Conservation (phyloP, 2,888 invertebrate genomes). For the Trichogramma evanescens region DNA sequence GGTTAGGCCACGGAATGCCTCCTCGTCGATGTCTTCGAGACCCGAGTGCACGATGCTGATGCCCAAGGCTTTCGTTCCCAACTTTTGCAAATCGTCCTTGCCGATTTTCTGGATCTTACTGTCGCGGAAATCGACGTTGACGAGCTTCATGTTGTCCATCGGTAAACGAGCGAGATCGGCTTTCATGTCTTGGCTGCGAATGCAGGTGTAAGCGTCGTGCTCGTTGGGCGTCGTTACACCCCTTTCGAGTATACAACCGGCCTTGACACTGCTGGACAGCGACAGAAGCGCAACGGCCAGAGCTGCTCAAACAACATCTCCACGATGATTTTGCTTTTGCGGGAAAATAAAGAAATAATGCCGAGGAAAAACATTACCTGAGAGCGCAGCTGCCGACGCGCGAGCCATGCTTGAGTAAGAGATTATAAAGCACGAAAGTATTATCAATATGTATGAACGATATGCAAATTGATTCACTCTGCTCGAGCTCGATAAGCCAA, state of each 20-base stretch:
- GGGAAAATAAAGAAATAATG: no score
- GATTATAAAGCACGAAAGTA: no score
- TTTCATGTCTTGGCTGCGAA: slow-evolving; percentile 14
- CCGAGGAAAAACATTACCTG: no score
- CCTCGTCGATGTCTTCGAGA: slow-evolving; percentile 17
- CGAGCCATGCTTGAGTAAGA: no score
- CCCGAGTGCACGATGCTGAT: slow-evolving; percentile 19
- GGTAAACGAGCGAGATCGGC: slow-evolving; percentile 13
- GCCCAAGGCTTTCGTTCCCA: slow-evolving; percentile 12
- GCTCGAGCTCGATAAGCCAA: slow-evolving; percentile 9
- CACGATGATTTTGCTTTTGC: no score
- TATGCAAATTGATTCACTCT: neutral
- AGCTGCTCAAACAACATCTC: no score
- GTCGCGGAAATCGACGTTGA: slow-evolving; percentile 16
- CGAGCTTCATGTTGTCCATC: slow-evolving; percentile 3
- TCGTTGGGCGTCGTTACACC: slow-evolving; percentile 12
- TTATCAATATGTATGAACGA: no score
- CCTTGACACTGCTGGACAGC: neutral
- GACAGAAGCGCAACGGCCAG: neutral
- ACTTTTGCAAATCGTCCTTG: slow-evolving; percentile 9
- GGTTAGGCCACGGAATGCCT: slow-evolving; percentile 19
- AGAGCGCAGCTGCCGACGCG: no score
- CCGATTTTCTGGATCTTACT: slow-evolving; percentile 12
- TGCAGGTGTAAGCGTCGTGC: slow-evolving; percentile 16
- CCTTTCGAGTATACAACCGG: slow-evolving; percentile 15